phyloP scores from a whole-genome alignment of 2,113 vertebrate genomes.

The Festucalex cinctus region DNA sequence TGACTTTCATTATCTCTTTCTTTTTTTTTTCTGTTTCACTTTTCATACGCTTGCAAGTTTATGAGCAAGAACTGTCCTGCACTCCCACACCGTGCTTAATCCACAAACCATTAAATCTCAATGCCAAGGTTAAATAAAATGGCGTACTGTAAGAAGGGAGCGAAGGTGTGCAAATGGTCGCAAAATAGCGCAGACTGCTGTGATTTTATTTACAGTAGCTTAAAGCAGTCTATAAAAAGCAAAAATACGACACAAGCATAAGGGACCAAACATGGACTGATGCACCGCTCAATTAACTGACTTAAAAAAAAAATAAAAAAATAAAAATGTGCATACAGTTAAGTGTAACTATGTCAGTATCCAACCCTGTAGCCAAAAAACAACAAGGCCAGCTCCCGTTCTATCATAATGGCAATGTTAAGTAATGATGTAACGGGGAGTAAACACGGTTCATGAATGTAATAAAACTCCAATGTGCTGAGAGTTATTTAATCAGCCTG shows the following conservation, averaged over 20 bases:
- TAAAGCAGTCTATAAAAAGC: not conserved
- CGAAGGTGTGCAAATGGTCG: constrained; percentile 41
- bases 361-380: constrained; percentile 27
- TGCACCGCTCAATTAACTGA: no score
- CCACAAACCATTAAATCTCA: constrained; percentile 60
- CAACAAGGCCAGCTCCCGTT: constrained; percentile 48
- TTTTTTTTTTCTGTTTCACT: constrained; percentile 37
- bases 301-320: no score
- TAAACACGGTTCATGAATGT: constrained; percentile 67
- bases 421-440: constrained; percentile 66
- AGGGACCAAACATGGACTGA: no score
- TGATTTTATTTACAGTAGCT: constrained; percentile 32
- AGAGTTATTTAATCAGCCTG: constrained; percentile 68
- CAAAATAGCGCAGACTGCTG: constrained; percentile 33
- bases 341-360: not conserved
- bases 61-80: constrained; percentile 52
- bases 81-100: constrained; percentile 63
- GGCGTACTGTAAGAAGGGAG: constrained; percentile 27
- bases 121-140: constrained; percentile 62
- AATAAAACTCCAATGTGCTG: constrained; percentile 70
- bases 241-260: no score
- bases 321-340: not conserved
- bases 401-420: constrained; percentile 61
- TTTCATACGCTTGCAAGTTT: constrained; percentile 43
- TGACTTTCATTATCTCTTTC: constrained; percentile 39